A percentile compares a stretch with the other conserved stretches of the same genome.
These are phyloP conservation scores for Xenopus laevis DNA, from an alignment of 2,113 vertebrate species.

Conservation along the genomic window DNA sequence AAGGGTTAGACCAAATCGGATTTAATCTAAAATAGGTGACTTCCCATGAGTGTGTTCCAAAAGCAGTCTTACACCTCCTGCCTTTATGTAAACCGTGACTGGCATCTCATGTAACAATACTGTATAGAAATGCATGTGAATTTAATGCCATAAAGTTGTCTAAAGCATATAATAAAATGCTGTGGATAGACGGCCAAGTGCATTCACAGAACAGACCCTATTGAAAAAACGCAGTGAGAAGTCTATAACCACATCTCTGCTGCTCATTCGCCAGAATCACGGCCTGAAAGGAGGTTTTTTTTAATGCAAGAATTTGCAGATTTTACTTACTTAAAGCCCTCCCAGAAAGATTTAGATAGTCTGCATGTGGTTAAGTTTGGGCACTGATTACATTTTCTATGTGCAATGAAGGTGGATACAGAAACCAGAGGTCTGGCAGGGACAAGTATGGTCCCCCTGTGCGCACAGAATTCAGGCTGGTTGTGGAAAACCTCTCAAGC, in stretches of 20 bases:
- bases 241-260: constrained; percentile 59
- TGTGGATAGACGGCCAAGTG: constrained; percentile 77
- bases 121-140: constrained; percentile 80
- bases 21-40: constrained; percentile 84
- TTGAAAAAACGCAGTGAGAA: constrained; percentile 70
- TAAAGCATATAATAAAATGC: constrained; percentile 79
- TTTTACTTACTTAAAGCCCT: constrained; percentile 64
- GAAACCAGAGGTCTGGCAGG: constrained; percentile 86
- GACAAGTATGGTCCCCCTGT: constrained; percentile 98
- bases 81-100: constrained; percentile 82
- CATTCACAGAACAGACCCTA: constrained; percentile 88
- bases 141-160: constrained; percentile 53
- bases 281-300: constrained; percentile 45
- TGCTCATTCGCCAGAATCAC: constrained; percentile 37
- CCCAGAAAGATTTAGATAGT: constrained; percentile 68
- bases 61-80: constrained; percentile 71
- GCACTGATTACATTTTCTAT: constrained; percentile 63
- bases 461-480: constrained; percentile 92
- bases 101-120: constrained; percentile 74
- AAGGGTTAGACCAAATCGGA: constrained; percentile 87
- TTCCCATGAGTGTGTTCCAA: constrained; percentile 83
- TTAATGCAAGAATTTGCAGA: constrained; percentile 54
- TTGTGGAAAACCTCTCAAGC: constrained; percentile 98
- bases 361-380: constrained; percentile 44
- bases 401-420: constrained; percentile 75